Conservation (phyloP, 2,113 vertebrate genomes). For the Coracopsis vasa region DNA sequence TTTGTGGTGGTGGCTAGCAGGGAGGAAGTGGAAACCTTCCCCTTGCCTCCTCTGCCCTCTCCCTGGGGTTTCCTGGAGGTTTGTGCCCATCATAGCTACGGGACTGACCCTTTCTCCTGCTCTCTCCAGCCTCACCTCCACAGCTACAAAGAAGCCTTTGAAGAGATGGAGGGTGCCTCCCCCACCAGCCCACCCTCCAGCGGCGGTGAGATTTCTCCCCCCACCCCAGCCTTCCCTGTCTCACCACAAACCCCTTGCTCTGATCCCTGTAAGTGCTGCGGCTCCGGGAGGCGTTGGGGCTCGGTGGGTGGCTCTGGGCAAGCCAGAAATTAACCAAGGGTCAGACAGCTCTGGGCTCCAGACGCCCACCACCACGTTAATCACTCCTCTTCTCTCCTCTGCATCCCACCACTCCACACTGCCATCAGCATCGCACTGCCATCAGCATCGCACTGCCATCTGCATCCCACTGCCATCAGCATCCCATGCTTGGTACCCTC, state of each 20-base stretch:
- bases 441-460: background rate
- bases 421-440: background rate
- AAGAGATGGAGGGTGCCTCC: slow-evolving; percentile 86
- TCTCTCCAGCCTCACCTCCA: slow-evolving; percentile 89
- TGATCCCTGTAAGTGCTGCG: slow-evolving; percentile 79
- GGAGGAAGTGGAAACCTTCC: background rate
- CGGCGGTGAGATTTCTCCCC: slow-evolving; percentile 89
- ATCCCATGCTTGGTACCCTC: background rate
- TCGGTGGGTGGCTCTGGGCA: background rate
- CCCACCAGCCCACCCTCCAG: slow-evolving; percentile 79
- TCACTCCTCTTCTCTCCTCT: background rate
- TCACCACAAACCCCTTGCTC: slow-evolving; percentile 84
- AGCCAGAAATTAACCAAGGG: slow-evolving; percentile 35
- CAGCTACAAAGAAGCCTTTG: slow-evolving; percentile 97
- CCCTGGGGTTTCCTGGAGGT: background rate
- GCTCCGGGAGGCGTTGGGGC: slow-evolving; percentile 65
- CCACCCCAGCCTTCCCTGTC: slow-evolving; percentile 81
- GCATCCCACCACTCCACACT: background rate
- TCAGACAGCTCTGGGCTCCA: slow-evolving; percentile 38
- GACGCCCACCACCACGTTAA: background rate
- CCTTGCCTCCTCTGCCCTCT: background rate
- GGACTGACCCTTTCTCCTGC: background rate
- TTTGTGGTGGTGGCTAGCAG: background rate
- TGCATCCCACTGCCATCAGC: background rate
- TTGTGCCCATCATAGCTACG: background rate